Evolutionary conservation across 2,797 vertebrate species (phyloP).

Genomic region (Lophotriccus pileatus): DNA sequence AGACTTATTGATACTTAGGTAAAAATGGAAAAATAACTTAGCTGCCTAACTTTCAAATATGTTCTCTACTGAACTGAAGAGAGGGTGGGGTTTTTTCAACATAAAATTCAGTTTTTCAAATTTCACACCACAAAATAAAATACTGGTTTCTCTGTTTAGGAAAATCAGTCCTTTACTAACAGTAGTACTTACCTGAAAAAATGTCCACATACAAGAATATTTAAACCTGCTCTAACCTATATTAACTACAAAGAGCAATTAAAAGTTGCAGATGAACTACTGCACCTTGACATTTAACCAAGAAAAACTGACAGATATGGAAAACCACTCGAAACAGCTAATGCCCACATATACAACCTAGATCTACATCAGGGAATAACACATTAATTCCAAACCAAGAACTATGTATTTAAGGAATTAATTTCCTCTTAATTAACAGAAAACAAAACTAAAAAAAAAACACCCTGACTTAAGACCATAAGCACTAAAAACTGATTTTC

Average conservation of each 20-base stretch:
- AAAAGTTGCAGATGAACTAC: slow-evolving; percentile 76
- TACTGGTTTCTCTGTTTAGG: slow-evolving; percentile 31
- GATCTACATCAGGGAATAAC: slow-evolving; percentile 53
- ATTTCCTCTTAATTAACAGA: slow-evolving; percentile 58
- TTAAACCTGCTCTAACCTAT: slow-evolving; percentile 38
- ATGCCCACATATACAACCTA: slow-evolving; percentile 63
- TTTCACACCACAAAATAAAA: slow-evolving; percentile 55
- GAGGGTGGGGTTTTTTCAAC: accelerated
- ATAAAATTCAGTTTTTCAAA: slow-evolving; percentile 29
- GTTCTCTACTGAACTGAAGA: not conserved
- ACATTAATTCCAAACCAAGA: slow-evolving; percentile 58
- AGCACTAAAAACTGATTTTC: slow-evolving; percentile 63
- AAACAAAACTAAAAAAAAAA: slow-evolving; percentile 58
- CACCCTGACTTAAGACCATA: slow-evolving; percentile 40
- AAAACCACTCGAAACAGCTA: slow-evolving; percentile 63
- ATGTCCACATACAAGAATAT: slow-evolving; percentile 6
- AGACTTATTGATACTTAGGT: not conserved
- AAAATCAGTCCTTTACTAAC: not conserved
- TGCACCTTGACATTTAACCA: slow-evolving; percentile 76
- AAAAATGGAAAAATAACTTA: slow-evolving; percentile 30
- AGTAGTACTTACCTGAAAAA: slow-evolving; percentile 27
- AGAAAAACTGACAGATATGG: slow-evolving; percentile 72
- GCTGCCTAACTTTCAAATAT: not conserved
- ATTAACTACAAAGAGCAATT: slow-evolving; percentile 68
- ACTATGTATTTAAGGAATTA: slow-evolving; percentile 55